Percentiles rank a stretch among this genome's conserved stretches.
Evolutionary conservation across 2,113 vertebrate genomes (phyloP).

Genomic region (Dasypus novemcinctus): DNA sequence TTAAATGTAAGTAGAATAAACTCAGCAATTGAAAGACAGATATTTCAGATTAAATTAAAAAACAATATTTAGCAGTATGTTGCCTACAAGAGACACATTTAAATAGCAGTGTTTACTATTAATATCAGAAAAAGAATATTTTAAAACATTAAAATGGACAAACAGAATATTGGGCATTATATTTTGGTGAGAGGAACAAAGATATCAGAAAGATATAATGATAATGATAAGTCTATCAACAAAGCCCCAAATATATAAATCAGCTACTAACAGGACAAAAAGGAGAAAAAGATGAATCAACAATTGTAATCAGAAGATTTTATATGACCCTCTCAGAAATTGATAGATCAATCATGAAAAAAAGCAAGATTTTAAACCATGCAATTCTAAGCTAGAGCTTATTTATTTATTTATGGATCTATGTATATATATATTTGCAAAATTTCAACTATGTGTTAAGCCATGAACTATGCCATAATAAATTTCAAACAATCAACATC

Average conservation of each 20-base stretch:
- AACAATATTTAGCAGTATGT: neutral
- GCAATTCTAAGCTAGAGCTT: neutral
- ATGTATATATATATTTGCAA: neutral
- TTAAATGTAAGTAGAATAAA: neutral
- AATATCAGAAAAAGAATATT: neutral
- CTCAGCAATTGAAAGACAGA: neutral
- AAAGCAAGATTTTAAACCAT: neutral
- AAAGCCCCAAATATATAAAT: neutral
- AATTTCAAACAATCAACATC: neutral
- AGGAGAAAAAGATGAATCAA: neutral
- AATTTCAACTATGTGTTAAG: neutral
- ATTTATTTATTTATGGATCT: neutral
- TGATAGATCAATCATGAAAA: neutral
- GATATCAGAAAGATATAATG: neutral
- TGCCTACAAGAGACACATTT: neutral
- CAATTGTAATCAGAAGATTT: neutral
- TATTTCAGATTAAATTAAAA: neutral
- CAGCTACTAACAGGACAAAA: neutral
- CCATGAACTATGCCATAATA: neutral
- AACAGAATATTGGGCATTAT: neutral
- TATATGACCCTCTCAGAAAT: neutral
- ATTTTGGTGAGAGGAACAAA: neutral
- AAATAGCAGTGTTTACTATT: neutral
- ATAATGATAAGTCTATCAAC: neutral
- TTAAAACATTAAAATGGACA: neutral